Evolutionary conservation across 2,888 invertebrate genomes (phyloP), one percentile per base, ranked within the genome.

Genomic region (Sicus ferrugineus): DNA sequence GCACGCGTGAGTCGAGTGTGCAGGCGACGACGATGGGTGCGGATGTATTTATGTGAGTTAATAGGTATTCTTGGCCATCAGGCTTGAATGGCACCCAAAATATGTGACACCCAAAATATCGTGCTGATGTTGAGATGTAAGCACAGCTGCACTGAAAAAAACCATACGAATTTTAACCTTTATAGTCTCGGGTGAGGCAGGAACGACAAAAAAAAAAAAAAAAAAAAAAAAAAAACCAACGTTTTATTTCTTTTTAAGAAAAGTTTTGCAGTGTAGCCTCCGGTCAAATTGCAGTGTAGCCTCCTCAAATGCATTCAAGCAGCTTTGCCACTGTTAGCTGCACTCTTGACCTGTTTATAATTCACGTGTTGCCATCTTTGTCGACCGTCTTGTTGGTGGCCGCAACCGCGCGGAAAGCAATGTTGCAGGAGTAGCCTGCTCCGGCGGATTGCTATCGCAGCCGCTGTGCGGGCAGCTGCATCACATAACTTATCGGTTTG

Each of bases 261-360:
- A n/a, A n/a, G n/a, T n/a, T n/a, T n/a, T n/a, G n/a, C n/a, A n/a
- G n/a, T n/a, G n/a, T n/a, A n/a, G n/a, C n/a, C n/a, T n/a, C n/a
- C n/a, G n/a, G n/a, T n/a, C n/a, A n/a, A n/a, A n/a, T n/a, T n/a
- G n/a, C n/a, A n/a, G n/a, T n/a, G n/a, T n/a, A n/a, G n/a, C n/a
- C n/a, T n/a, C n/a, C n/a, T n/a, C n/a, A n/a, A n/a, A n/a, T n/a
- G n/a, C n/a, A n/a, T n/a, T n/a, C n/a, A n/a, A n/a, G n/a, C n/a
- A n/a, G n/a, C n/a, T n/a, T n/a, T n/a, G 21, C 52, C 56, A 56
- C 38, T 21, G 38, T 54, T 26, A n/a, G 23, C 2, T 58, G 66
- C 28, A 26, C 66, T 58, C 58, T 56, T 58, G 56, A 67, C 56
- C 56, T 58, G 42, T 31, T 54, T 66, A 23, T 38, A 46, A 34